A percentile compares a stretch with the other conserved stretches of the same genome.
Conservation (phyloP, 2,113 vertebrate species). For the Phasianus colchicus region DNA sequence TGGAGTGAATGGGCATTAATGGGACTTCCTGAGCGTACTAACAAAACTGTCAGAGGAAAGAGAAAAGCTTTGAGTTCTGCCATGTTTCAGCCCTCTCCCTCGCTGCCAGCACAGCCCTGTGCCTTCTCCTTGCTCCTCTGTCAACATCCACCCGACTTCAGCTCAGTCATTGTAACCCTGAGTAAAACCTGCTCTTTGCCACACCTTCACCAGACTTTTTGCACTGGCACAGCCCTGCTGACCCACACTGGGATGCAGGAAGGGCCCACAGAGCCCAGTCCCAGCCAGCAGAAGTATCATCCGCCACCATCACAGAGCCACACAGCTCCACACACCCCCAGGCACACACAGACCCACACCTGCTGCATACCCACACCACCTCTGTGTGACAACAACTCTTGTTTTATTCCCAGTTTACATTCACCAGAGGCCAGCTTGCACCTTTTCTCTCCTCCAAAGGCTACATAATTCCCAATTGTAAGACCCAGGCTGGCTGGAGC, state of each 20-base stretch:
- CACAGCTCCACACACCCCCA: background rate
- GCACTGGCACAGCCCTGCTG: accelerated
- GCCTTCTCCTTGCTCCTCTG: background rate
- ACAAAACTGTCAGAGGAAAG: constrained; percentile 37
- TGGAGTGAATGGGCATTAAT: constrained; percentile 68
- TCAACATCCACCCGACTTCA: background rate
- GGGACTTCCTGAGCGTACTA: constrained; percentile 54
- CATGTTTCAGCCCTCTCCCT: background rate
- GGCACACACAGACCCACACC: too few species aligned
- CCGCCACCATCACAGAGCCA: background rate
- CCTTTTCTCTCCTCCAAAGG: background rate
- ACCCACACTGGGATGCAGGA: background rate
- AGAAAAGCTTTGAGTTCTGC: background rate
- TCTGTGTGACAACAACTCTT: background rate
- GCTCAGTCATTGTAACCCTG: background rate
- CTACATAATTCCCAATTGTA: background rate
- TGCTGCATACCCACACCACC: background rate
- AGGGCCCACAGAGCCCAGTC: accelerated
- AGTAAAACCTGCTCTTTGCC: background rate
- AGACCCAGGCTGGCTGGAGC: background rate
- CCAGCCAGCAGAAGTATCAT: background rate
- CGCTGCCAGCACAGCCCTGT: background rate
- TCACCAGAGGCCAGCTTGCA: background rate
- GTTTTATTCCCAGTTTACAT: background rate
- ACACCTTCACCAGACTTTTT: background rate